Conservation (phyloP, 2,888 invertebrate genomes). For the Mayetiola destructor region DNA sequence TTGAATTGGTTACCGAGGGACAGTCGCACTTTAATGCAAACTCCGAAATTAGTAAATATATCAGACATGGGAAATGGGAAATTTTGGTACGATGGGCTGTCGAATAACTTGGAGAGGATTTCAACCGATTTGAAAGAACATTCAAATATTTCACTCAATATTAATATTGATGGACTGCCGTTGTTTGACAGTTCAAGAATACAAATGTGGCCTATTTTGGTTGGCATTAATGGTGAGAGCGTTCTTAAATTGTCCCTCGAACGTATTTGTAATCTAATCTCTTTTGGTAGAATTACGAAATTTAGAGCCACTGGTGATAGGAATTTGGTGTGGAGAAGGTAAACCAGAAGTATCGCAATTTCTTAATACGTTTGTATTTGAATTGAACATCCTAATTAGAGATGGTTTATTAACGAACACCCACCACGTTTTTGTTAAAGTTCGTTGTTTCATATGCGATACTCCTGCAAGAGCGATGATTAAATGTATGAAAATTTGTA, state of each 20-base stretch:
- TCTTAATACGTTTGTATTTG: neutral
- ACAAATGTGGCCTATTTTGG: neutral
- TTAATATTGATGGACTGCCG: neutral
- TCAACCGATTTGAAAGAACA: neutral
- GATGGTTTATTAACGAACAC: neutral
- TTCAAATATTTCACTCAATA: neutral
- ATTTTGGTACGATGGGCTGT: neutral
- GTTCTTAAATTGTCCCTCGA: neutral
- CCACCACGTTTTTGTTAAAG: neutral
- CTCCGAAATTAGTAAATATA: neutral
- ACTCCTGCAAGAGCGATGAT: neutral
- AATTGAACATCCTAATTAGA: neutral
- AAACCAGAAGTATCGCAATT: neutral
- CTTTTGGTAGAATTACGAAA: neutral
- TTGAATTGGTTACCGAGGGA: neutral
- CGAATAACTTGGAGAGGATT: neutral
- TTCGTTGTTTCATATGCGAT: neutral
- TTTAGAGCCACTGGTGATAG: neutral
- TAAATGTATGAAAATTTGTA: neutral
- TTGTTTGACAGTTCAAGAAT: neutral
- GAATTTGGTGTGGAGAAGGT: neutral
- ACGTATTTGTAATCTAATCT: neutral
- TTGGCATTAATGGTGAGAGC: neutral
- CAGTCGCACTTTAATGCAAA: neutral
- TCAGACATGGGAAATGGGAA: neutral